Percentiles rank a stretch among this genome's conserved stretches.
These are phyloP conservation scores for Drosophila demipolita DNA, from an alignment of 2,888 invertebrate genomes.

Conservation along the genomic window DNA sequence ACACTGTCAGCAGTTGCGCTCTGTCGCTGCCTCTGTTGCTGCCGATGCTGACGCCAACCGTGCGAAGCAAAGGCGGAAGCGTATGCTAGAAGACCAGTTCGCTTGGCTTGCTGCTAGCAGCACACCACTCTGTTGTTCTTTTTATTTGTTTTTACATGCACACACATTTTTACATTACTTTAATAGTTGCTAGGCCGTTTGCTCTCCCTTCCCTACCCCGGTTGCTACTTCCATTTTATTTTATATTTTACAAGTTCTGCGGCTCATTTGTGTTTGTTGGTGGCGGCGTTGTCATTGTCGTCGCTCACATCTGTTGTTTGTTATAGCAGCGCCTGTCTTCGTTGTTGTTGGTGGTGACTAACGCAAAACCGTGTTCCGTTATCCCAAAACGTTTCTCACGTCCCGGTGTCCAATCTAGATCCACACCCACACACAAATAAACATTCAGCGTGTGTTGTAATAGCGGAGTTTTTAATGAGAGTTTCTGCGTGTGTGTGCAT, in stretches of 20 bases:
- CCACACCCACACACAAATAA: conserved; percentile 50
- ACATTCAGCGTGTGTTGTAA: conserved; percentile 46
- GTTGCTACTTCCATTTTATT: conserved; percentile 22
- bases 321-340: conserved; percentile 49
- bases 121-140: conserved; percentile 43
- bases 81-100: conserved; percentile 55
- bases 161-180: conserved; percentile 31
- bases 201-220: conserved; percentile 20
- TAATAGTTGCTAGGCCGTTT: conserved; percentile 45
- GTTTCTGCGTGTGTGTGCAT: conserved; percentile 10
- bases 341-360: conserved; percentile 68
- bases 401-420: conserved; percentile 48
- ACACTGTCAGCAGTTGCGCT: conserved; percentile 40
- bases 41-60: conserved; percentile 37
- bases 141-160: conserved; percentile 37
- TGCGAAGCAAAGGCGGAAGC: conserved; percentile 61
- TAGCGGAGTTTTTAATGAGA: conserved; percentile 36
- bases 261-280: conserved; percentile 48
- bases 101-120: conserved; percentile 18
- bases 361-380: conserved; percentile 73
- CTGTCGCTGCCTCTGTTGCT: conserved; percentile 21
- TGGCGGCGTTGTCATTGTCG: conserved; percentile 19
- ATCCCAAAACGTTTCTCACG: conserved; percentile 71
- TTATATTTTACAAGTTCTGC: conserved; percentile 48
- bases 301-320: conserved; percentile 62